Conservation (phyloP, 2,888 invertebrate genomes). For the Synergus japonicus region DNA sequence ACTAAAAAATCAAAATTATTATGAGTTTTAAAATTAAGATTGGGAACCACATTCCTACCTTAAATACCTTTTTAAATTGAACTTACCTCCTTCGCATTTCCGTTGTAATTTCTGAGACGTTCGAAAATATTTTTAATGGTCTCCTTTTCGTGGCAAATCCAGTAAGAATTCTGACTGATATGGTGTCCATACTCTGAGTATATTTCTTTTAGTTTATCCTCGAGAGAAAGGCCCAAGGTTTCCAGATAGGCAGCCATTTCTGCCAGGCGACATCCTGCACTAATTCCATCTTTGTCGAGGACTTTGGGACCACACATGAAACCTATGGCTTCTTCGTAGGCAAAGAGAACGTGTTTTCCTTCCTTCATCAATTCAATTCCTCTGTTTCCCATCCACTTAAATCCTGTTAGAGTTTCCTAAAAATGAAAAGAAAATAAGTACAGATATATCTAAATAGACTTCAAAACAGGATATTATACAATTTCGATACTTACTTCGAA, state of each 20-base stretch:
- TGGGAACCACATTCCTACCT: neutral
- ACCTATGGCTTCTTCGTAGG: conserved; percentile 99
- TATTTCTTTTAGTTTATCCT: conserved; percentile 84
- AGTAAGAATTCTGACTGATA: conserved; percentile 92
- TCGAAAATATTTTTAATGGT: conserved; percentile 88
- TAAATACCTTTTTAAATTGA: conserved; percentile 26
- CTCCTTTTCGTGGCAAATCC: conserved; percentile 87
- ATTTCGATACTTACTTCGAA: conserved; percentile 78
- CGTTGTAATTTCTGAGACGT: conserved; percentile 86
- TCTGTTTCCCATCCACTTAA: conserved; percentile 99
- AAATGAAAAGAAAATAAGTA: conserved; percentile 69
- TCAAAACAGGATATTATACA: conserved; percentile 24
- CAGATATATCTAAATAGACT: conserved; percentile 19
- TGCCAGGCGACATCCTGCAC: conserved; percentile 89
- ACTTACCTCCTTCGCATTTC: conserved; percentile 81
- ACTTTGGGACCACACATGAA: conserved; percentile 95
- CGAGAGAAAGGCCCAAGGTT: conserved; percentile 80
- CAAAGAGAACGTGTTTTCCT: conserved; percentile 91
- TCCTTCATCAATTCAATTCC: conserved; percentile 84
- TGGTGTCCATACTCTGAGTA: conserved; percentile 93
- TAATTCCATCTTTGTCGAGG: conserved; percentile 97
- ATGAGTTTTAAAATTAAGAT: conserved; percentile 13
- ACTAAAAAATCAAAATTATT: conserved; percentile 78
- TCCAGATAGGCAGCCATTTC: conserved; percentile 87
- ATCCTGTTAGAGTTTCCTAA: conserved; percentile 96